Evolutionary conservation across 2,888 invertebrate species (phyloP), one percentile per base, ranked within the genome.

Genomic region (Amblyteles armatorius): DNA sequence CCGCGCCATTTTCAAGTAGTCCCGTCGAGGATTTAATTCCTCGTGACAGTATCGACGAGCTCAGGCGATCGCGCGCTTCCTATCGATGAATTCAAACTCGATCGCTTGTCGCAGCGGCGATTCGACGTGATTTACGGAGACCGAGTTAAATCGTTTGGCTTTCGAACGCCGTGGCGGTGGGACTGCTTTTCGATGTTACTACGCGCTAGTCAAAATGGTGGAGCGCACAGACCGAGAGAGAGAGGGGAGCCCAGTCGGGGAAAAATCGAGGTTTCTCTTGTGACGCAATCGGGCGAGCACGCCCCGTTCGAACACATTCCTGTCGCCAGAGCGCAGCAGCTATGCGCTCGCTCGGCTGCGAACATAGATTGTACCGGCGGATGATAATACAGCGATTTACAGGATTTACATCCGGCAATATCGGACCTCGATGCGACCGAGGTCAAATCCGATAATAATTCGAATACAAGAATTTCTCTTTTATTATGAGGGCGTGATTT

Each of bases 281-380:
- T 92, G 92, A 92, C 91, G 92, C 92, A 92, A 91, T 90, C 89
- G 87, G 73, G 73, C 89, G 88, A 87, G 89, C 87, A 90, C 91
- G 89, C 90, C 88, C 90, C 80, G 82, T 55, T 85, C 84, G 50
- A 44, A 69, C 13, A 68, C 83, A 89, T 89, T 88, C 89, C 88
- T 89, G 80, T 81, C 89, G 77, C 67, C 29, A 91, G 91, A 82
- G 85, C 82, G 87, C 89, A 83, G 74, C 77, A 84, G 65, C 36
- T 50, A 6, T n/a, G 26, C 57, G 26, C 11, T 26, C 22, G 11
- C 26, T 57, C 22, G 57, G 4, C 13, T 13, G 44, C 44, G 16
- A 48, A 16, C 16, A 9, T 16, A 13, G 50, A 26, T 29, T 11
- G 50, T 11, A 74, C 0, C 68, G 16, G 7, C 40, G 3, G 50